A percentile compares a stretch with the other conserved stretches of the same genome.
Conservation (phyloP, 2,888 invertebrate genomes). For the Noctua pronuba region DNA sequence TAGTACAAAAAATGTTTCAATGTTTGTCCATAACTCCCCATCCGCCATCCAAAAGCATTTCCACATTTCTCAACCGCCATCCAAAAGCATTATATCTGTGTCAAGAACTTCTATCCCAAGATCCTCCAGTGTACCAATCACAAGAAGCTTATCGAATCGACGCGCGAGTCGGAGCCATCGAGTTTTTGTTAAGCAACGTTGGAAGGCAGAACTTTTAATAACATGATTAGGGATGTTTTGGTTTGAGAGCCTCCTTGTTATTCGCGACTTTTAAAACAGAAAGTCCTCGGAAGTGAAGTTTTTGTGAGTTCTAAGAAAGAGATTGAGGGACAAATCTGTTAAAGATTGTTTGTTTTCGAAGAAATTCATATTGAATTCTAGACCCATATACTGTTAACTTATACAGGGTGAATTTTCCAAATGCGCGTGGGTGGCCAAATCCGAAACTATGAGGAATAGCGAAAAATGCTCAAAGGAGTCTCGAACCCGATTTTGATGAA, state of each 20-base stretch:
- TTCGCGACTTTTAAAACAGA: slow-evolving; percentile 36
- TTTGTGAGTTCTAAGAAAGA: slow-evolving; percentile 2
- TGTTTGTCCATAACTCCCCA: neutral
- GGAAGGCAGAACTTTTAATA: slow-evolving; percentile 54
- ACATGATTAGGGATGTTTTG: slow-evolving; percentile 36
- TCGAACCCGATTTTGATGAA: too few species aligned
- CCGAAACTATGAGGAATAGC: too few species aligned
- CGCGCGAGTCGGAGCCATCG: slow-evolving; percentile 9
- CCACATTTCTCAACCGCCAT: neutral
- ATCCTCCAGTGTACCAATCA: slow-evolving; percentile 26
- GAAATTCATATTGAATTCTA: neutral
- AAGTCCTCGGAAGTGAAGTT: slow-evolving; percentile 5
- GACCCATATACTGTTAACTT: neutral
- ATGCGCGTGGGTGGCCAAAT: too few species aligned
- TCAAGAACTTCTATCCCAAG: neutral
- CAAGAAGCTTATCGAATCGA: slow-evolving; percentile 30
- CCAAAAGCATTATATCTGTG: slow-evolving; percentile 8
- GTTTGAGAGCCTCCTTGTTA: slow-evolving; percentile 35
- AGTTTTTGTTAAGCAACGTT: slow-evolving; percentile 28
- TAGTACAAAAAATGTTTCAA: neutral
- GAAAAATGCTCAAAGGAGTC: too few species aligned
- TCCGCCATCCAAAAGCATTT: neutral
- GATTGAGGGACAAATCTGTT: slow-evolving; percentile 20
- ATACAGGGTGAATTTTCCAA: too few species aligned
- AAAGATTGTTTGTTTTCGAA: neutral